Evolutionary conservation across 2,797 vertebrate species (phyloP), one percentile per base, ranked within the genome.

Genomic region (Macroramphosus scolopax): DNA sequence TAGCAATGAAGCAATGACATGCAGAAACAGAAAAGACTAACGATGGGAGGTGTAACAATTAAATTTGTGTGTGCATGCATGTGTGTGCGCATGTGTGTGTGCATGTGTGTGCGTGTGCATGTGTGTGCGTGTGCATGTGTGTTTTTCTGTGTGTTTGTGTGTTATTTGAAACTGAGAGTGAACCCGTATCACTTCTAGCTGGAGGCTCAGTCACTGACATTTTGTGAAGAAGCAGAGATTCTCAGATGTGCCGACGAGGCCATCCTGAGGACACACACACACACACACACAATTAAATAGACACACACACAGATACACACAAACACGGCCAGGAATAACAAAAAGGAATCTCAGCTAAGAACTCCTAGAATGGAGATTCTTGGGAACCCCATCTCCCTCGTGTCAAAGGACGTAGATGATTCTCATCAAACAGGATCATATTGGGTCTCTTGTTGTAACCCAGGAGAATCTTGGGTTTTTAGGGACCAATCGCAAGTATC

Each of bases 161-260:
- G n/a, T n/a, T n/a, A n/a, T 57, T 29, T 56, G 50, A 77, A 75
- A 75, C 52, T 38, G 60, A 72, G 61, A 74, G 48, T 41, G 57
- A 72, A 77, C 66, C 47, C 56, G 10, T 82, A 81, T 82, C 69
- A 66, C 47, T 82, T 82, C 40, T 56, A 47, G 68, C 69, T 0
- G 22, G 28, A 69, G 77, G 70, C 68, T 66, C 40, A 71, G 63
- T 49, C 57, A 33, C 51, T 80, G 78, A 84, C 75, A 68, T 79
- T 63, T 76, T 60, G 65, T 61, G 66, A 68, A 72, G 50, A 82
- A 66, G 13, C 48, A 77, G 47, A 78, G 63, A 71, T 69, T 82
- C 66, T 86, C 63, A 78, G 78, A 84, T 80, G 68, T 80, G 68
- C 75, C 64, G 54, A 70, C 48, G 68, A 78, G 81, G 75, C 70